phyloP scores from a whole-genome alignment of 2,113 vertebrate species.

The Phylloscopus trochiloides region DNA sequence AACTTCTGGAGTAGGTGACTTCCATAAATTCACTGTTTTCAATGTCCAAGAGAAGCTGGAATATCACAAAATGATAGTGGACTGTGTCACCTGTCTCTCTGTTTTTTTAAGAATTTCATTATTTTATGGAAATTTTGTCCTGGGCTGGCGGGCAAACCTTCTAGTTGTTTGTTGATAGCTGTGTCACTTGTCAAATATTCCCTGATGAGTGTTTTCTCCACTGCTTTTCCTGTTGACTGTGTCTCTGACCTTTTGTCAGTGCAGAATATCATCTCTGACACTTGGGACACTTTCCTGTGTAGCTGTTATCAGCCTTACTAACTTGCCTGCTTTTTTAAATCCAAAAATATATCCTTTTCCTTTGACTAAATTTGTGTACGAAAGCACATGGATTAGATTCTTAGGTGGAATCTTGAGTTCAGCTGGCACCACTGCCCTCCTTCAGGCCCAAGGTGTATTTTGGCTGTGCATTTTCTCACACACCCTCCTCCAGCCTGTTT shows the following conservation, averaged over 20 bases:
- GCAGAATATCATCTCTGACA: background rate
- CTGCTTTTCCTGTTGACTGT: background rate
- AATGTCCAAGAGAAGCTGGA: background rate
- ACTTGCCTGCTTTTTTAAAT: background rate
- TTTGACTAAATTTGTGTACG: background rate
- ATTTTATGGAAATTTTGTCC: background rate
- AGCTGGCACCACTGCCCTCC: background rate
- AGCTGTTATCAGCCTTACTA: background rate
- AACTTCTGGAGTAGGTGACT: background rate
- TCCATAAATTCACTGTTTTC: background rate
- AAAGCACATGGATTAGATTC: background rate
- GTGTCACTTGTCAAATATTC: background rate
- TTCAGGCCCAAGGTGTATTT: background rate
- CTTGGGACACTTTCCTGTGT: background rate
- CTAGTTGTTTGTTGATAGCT: background rate
- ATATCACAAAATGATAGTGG: background rate
- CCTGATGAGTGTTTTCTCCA: background rate
- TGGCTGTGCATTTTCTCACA: background rate
- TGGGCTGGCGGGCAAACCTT: background rate
- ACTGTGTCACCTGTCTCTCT: background rate
- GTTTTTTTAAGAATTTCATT: background rate
- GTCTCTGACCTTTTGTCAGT: background rate
- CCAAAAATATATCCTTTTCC: background rate
- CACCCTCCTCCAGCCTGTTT: fast-evolving
- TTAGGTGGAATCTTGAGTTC: background rate